phyloP scores from a whole-genome alignment of 2,888 invertebrate genomes.

The Ernsta delagoae region DNA sequence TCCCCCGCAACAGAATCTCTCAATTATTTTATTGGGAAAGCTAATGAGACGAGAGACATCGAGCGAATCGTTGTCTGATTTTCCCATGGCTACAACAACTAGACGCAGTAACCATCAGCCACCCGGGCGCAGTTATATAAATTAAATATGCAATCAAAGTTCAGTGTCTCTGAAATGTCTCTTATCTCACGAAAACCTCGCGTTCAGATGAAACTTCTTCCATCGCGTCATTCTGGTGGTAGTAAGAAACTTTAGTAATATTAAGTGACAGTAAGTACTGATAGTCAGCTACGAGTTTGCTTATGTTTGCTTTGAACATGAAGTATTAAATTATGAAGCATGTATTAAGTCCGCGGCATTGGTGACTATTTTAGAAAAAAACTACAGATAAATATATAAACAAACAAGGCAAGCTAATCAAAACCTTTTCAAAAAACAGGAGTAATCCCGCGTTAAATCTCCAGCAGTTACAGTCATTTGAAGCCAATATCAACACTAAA shows the following conservation, averaged over 20 bases:
- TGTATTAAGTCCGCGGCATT: too few species aligned
- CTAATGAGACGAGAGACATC: conserved; percentile 80
- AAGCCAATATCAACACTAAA: too few species aligned
- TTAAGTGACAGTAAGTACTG: not conserved
- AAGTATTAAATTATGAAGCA: too few species aligned
- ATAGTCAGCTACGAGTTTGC: too few species aligned
- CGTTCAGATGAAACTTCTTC: conserved; percentile 4
- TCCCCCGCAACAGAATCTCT: conserved; percentile 73
- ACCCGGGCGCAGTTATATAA: not conserved
- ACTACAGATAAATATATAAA: too few species aligned
- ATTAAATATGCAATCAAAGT: conserved; percentile 16
- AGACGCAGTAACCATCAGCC: conserved; percentile 12
- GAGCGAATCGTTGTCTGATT: conserved; percentile 60
- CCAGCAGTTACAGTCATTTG: too few species aligned
- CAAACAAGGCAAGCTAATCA: too few species aligned
- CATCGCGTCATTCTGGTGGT: conserved; percentile 5
- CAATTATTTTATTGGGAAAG: conserved; percentile 84
- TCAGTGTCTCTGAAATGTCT: not conserved
- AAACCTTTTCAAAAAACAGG: too few species aligned
- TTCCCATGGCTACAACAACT: conserved; percentile 54
- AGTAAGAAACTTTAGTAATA: conserved; percentile 1
- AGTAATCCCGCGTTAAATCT: too few species aligned
- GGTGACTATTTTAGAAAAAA: too few species aligned
- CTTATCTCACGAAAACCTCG: not conserved
- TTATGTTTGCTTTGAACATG: too few species aligned